Conservation (phyloP, 2,888 invertebrate genomes). For the Sesia apiformis region DNA sequence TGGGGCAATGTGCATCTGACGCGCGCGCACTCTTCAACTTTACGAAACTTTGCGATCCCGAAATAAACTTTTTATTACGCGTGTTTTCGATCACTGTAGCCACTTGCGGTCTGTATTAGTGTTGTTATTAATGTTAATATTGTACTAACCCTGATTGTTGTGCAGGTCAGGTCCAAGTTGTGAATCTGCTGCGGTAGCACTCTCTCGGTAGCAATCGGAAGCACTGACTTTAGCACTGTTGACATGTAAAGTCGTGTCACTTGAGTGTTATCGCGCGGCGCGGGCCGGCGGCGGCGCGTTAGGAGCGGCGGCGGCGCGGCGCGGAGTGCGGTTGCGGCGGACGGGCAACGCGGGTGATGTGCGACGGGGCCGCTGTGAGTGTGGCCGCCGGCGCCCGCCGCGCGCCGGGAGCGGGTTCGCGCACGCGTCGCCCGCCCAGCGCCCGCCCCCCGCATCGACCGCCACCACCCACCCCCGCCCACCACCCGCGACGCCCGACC, state of each 20-base stretch:
- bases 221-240: conserved; percentile 72
- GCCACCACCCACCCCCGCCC: conserved; percentile 26
- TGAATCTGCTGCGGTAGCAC: conserved; percentile 63
- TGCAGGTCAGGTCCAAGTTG: conserved; percentile 63
- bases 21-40: conserved; percentile 60
- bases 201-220: conserved; percentile 64
- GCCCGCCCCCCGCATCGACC: conserved; percentile 25
- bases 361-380: conserved; percentile 36
- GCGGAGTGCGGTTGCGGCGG: conserved; percentile 58
- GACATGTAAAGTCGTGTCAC: conserved; percentile 61
- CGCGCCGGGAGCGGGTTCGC: conserved; percentile 34
- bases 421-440: conserved; percentile 43
- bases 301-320: conserved; percentile 42
- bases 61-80: conserved; percentile 59
- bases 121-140: conserved; percentile 16
- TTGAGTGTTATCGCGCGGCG: conserved; percentile 57
- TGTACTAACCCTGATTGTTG: conserved; percentile 68
- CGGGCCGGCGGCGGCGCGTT: conserved; percentile 62
- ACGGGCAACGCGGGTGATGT: conserved; percentile 35
- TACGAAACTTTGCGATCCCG: conserved; percentile 56
- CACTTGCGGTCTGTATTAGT: conserved; percentile 17
- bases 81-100: conserved; percentile 41
- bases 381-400: conserved; percentile 21
- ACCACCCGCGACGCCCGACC: conserved; percentile 21
- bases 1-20: conserved; percentile 60